Evolutionary conservation across 2,888 invertebrate species (phyloP), one percentile per base, ranked within the genome.

Genomic region (Chrysolina haemoptera): DNA sequence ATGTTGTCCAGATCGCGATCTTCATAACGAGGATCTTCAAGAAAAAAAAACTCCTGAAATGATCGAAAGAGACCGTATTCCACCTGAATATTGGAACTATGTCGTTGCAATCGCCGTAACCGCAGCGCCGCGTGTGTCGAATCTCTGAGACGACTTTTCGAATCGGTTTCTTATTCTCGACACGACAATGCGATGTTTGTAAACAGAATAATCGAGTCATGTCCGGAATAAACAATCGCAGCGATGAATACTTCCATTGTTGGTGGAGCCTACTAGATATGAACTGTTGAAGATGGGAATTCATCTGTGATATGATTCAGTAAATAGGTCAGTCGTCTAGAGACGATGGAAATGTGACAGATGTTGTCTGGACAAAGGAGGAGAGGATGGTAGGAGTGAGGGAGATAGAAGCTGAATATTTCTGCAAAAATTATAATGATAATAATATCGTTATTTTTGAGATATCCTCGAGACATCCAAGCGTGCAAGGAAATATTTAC

Each of bases 171-270:
- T 84, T 82, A 87, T 87, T 85, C 86, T 78, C 76, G 80, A 82
- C 86, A 86, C 86, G 85, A 82, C 81, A 81, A 81, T 78, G 82
- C 83, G 80, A 83, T 84, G 86, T 86, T 87, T 86, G 87, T 87
- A 87, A 87, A 86, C 86, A 86, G 85, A 84, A 86, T 85, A 86
- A 85, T 85, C 85, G 83, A 85, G 83, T 82, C 86, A 86, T 85
- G 87, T 84, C 80, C 80, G 77, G 87, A 86, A 87, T 87, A 85
- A 84, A 79, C 84, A 85, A 86, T 85, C 73, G 79, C 75, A 73
- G 77, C 73, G 78, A 75, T 78, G 73, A 75, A 66, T 35, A 43
- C 48, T 18, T 11, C 67, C 67, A 67, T 67, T 67, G 67, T 67
- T 67, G 48, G 55, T 72, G 73, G 77, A 68, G 41, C 46, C 46